Evolutionary conservation across 2,797 vertebrate species (phyloP), one percentile per base, ranked within the genome.

Genomic region (Muraenolepis orangiensis): DNA sequence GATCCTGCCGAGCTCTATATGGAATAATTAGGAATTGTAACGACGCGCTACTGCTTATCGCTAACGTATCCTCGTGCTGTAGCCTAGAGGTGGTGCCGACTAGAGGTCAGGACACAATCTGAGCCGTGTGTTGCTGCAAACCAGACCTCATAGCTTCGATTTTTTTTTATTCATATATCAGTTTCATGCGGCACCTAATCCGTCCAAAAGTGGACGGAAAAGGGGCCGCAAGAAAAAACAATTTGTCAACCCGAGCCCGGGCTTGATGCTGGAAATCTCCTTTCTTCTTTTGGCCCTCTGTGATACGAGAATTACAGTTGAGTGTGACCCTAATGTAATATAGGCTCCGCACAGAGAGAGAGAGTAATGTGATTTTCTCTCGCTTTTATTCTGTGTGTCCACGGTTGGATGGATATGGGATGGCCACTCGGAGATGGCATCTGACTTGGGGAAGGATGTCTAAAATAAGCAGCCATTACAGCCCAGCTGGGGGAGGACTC

Each of bases 321-420:
- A 91, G 90, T 88, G 88, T 85, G 88, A 86, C 87, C 87, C 86
- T 91, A 92, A 93, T 90, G 83, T 82, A 91, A 91, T 92, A 88
- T 86, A 87, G 81, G 84, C 85, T 88, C 84, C 87, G 89, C 88
- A 89, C 76, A 74, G 85, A 85, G 79, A 74, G 85, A 85, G 79
- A 70, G 69, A 80, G 82, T 93, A 93, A 93, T 93, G 84, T 87
- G 87, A 93, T 93, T 92, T 92, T 74, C 84, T 64, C 18, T n/a
- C 79, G 84, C 88, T 91, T 91, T 91, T 91, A 91, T 91, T 91
- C 87, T 88, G 89, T 91, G 77, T 69, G 85, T 91, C 91, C 91
- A 90, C 57, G 73, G 86, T 82, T 80, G 82, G 86, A 91, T 85
- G 74, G 89, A 91, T 87, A 87, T 84, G 78, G 79, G 51, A 11